phyloP scores from a whole-genome alignment of 2,888 invertebrate genomes.

The Oasisia sp. region DNA sequence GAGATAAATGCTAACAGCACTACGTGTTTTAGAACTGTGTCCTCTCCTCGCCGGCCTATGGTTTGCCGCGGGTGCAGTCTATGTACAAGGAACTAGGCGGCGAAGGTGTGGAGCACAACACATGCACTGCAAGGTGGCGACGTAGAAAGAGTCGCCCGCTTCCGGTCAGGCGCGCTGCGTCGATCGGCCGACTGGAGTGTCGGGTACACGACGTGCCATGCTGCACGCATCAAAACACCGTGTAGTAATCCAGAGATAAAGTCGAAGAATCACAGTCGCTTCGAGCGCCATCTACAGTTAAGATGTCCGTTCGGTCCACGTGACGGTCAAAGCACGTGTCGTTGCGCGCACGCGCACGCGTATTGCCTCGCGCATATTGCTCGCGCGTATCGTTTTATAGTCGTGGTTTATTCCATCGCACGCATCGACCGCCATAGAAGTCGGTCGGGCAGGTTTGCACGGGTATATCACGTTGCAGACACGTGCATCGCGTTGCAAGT shows the following conservation, averaged over 20 bases:
- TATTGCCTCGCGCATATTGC: neutral
- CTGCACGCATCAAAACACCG: neutral
- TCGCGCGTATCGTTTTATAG: neutral
- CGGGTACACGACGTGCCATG: neutral
- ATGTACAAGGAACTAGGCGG: neutral
- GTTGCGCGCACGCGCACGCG: neutral
- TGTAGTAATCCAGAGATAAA: neutral
- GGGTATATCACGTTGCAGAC: neutral
- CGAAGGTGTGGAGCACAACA: neutral
- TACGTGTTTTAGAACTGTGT: neutral
- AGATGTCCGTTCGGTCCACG: conserved; percentile 9
- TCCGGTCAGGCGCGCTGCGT: neutral
- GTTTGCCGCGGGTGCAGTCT: neutral
- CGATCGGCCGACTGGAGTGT: neutral
- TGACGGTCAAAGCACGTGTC: neutral
- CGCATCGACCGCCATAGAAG: neutral
- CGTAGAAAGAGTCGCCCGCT: neutral
- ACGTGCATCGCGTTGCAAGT: neutral
- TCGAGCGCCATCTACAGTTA: neutral
- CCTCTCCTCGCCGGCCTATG: neutral
- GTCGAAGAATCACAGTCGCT: conserved; percentile 12
- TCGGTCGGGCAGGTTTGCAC: neutral
- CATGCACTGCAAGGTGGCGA: neutral
- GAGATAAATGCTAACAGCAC: neutral
- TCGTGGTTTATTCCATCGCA: neutral